Base-by-base conservation (phyloP, 2,113 vertebrate species). In the Sarotherodon lohbergeri region DNA sequence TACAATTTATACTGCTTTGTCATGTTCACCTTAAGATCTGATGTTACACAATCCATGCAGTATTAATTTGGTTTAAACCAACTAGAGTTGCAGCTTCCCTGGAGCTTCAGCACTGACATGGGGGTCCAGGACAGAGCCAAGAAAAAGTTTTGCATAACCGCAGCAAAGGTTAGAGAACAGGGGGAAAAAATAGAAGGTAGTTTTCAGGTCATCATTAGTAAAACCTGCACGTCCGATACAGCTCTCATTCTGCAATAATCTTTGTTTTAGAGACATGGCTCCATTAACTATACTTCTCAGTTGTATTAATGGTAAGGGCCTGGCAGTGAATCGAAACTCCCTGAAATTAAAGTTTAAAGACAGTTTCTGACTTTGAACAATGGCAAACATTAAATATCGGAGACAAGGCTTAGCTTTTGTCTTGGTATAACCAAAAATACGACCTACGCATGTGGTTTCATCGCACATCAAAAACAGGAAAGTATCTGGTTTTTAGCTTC, bases 131-230 rank as follows among this genome's bases (percentile, higher is more conserved):
- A 68, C 48, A 22, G 63, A 11, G 86, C 84, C 80, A 89, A 78
- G 79, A 76, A 66, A 88, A 79, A 84, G 61, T 80, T 84, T 91
- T 95, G 85, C 89, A 78, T 86, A 91, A 92, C 56, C 2, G 27
- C 4, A 2, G 66, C 46, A 86, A 87, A 89, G 32, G 76, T 82
- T 86, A 10, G 61, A 71, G 6, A 73, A 39, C 4, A 68, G 39
- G 24, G 48, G 36, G 83, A 41, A 63, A 6, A 56, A 27, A 24
- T 19, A 39, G 9, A 63, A 56, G 29, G 55, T 39, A 52, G 79
- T 16, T 88, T 36, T 39, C 14, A 59, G 80, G 52, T 86, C 32
- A 81, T 19, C 2, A 13, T 73, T 73, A 43, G 22, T 43, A 73
- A 43, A 78, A 50, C 27, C 43, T n/a, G 16, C 16, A 78, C 10